A percentile compares a stretch with the other conserved stretches of the same genome.
These are phyloP conservation scores for Eulemur mongoz DNA, from an alignment of 2,797 vertebrate genomes.

Conservation along the genomic window DNA sequence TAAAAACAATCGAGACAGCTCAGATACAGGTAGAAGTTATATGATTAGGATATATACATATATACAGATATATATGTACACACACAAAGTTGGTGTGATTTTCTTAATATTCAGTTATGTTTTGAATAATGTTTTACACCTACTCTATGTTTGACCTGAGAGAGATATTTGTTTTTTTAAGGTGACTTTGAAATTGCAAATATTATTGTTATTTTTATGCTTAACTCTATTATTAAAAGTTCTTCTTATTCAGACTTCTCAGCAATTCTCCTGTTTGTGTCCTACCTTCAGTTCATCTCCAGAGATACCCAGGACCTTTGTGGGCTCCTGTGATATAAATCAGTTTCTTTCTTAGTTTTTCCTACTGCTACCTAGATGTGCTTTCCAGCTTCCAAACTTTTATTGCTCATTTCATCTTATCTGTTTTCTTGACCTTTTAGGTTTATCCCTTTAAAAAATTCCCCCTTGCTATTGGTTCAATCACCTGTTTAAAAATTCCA, in stretches of 20 bases:
- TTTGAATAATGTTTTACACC: not conserved
- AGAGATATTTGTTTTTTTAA: not conserved
- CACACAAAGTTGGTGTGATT: not conserved
- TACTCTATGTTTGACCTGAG: not conserved
- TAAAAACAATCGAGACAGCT: not conserved
- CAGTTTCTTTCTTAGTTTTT: not conserved
- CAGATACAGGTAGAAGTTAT: not conserved
- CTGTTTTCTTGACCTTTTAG: not conserved
- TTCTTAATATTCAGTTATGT: not conserved
- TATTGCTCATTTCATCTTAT: not conserved
- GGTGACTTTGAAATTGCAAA: not conserved
- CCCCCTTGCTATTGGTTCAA: not conserved
- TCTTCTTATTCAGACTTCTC: not conserved
- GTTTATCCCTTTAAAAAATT: not conserved
- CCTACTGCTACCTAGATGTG: not conserved
- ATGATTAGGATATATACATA: not conserved
- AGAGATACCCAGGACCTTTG: accelerated
- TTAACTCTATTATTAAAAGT: not conserved
- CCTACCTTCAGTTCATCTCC: not conserved
- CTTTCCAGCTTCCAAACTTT: not conserved
- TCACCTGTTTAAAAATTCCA: too few species aligned
- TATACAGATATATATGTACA: not conserved
- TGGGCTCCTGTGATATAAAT: not conserved
- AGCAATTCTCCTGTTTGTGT: not conserved
- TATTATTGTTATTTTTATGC: not conserved